A percentile compares a stretch with the other conserved stretches of the same genome.
phyloP scores from a whole-genome alignment of 2,113 vertebrate species.

The Rostratula benghalensis region DNA sequence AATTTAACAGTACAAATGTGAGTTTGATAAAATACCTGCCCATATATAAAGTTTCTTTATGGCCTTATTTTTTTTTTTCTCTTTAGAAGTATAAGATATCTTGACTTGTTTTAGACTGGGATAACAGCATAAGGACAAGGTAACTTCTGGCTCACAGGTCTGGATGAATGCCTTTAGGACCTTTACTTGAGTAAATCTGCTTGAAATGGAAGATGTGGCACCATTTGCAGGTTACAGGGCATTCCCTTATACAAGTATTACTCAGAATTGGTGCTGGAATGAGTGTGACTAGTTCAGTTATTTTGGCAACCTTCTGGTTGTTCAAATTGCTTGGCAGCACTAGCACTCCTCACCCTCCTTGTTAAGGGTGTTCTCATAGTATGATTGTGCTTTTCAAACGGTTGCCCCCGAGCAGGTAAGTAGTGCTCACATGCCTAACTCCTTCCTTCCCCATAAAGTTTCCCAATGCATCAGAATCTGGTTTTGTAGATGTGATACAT shows the following conservation, averaged over 20 bases:
- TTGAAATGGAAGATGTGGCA: not conserved
- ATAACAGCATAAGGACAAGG: not conserved
- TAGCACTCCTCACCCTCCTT: rapidly evolving
- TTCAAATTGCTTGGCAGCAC: not conserved
- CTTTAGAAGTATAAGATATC: not conserved
- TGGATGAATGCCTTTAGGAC: not conserved
- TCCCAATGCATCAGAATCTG: not conserved
- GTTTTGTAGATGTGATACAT: not conserved
- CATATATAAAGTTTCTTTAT: not conserved
- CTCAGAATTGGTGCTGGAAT: not conserved
- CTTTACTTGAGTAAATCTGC: not conserved
- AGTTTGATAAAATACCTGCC: not conserved
- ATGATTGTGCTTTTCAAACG: not conserved
- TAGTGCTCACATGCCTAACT: not conserved
- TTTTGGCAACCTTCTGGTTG: not conserved
- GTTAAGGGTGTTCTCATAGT: not conserved
- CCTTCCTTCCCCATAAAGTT: not conserved
- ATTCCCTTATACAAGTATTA: not conserved
- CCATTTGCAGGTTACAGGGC: not conserved
- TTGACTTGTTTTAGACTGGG: not conserved
- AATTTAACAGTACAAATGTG: not conserved
- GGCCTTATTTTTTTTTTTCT: not conserved
- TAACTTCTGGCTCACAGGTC: not conserved
- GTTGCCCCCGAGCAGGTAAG: not conserved
- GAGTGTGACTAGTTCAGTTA: not conserved